Conservation (phyloP, 1,140 invertebrate species). For the Grapholita molesta region DNA sequence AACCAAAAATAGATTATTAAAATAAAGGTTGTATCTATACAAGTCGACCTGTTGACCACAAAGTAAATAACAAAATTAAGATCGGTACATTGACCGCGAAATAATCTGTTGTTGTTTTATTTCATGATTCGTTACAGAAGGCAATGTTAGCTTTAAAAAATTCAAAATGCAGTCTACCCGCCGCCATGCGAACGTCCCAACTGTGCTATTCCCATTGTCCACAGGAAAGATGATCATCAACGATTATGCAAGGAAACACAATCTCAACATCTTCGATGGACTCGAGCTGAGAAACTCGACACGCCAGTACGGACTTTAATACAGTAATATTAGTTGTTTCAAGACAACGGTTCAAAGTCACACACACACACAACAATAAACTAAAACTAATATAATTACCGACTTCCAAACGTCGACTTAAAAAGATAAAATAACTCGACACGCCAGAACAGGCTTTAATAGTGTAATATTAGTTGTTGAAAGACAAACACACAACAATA, state of each 20-base stretch:
- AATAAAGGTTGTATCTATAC: no score
- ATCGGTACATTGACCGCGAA: no score
- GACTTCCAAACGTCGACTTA: not conserved
- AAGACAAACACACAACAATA: no score
- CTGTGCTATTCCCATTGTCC: slow-evolving; percentile 41
- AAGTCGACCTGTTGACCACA: no score
- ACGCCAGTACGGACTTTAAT: slow-evolving; percentile 85
- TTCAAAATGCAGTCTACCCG: not conserved
- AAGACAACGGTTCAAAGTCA: slow-evolving; percentile 33
- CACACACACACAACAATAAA: slow-evolving; percentile 24
- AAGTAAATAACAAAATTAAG: no score
- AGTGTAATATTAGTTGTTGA: slow-evolving; percentile 62
- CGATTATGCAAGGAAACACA: slow-evolving; percentile 83
- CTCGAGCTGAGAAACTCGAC: slow-evolving; percentile 82
- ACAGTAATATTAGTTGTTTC: slow-evolving; percentile 74
- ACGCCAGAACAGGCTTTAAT: slow-evolving; percentile 85
- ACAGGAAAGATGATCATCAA: slow-evolving; percentile 80
- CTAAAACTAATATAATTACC: slow-evolving; percentile 7
- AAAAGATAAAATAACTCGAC: slow-evolving; percentile 74
- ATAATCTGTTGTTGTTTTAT: no score
- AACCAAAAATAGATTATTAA: no score
- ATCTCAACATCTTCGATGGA: slow-evolving; percentile 85
- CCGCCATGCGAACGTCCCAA: slow-evolving; percentile 35
- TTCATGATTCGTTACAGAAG: no score
- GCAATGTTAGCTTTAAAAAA: no score